A percentile compares a stretch with the other conserved stretches of the same genome.
Evolutionary conservation across 2,797 vertebrate species (phyloP).

Genomic region (Dryobates pubescens): DNA sequence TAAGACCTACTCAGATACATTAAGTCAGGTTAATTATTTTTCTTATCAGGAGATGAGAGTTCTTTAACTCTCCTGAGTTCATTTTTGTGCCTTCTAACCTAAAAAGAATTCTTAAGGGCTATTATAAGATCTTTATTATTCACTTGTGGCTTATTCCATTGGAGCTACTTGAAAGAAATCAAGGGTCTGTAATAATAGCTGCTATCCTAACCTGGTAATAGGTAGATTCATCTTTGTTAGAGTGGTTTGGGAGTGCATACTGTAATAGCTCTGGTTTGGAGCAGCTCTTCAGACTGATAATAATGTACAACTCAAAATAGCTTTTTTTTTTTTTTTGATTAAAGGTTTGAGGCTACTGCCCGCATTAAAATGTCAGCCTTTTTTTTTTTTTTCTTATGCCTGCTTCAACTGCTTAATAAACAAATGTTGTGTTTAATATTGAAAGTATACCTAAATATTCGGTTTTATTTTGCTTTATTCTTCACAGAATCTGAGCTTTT

Average conservation of each 20-base stretch:
- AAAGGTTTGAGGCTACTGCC: constrained; percentile 59
- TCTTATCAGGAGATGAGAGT: constrained; percentile 77
- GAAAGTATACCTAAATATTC: constrained; percentile 12
- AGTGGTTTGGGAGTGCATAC: constrained; percentile 65
- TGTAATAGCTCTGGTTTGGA: constrained; percentile 76
- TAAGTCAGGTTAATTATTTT: constrained; percentile 85
- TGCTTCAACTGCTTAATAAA: constrained; percentile 32
- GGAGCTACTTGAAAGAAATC: constrained; percentile 80
- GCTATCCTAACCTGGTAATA: constrained; percentile 77
- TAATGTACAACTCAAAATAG: constrained; percentile 75
- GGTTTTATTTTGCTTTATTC: constrained; percentile 8
- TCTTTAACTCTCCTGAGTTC: constrained; percentile 79
- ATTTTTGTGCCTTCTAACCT: constrained; percentile 77
- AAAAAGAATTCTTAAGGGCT: constrained; percentile 80
- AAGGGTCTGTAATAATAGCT: constrained; percentile 76
- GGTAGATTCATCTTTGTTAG: constrained; percentile 77
- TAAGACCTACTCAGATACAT: constrained; percentile 76
- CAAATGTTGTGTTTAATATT: constrained; percentile 8
- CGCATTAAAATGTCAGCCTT: constrained; percentile 1
- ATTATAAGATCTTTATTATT: constrained; percentile 85
- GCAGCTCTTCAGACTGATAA: constrained; percentile 75
- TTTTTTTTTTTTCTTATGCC: neutral
- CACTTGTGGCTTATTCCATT: constrained; percentile 81
- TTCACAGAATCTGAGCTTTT: neutral
- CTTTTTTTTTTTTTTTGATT: constrained; percentile 61